Evolutionary conservation across 2,888 invertebrate genomes (phyloP).

Genomic region (Dolichomitus sp.): DNA sequence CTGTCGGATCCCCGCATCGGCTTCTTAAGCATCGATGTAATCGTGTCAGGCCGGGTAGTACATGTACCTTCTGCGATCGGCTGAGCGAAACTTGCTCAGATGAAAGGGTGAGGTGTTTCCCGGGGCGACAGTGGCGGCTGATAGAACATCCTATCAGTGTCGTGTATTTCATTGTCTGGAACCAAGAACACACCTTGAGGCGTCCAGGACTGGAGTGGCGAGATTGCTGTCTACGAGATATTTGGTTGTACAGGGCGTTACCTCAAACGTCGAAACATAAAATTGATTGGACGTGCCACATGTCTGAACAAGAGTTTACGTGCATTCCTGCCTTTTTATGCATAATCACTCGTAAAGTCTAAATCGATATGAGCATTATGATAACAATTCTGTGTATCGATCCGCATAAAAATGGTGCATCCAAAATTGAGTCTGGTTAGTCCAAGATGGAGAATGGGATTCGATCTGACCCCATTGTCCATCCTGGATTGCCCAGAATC

Average conservation of each 20-base stretch:
- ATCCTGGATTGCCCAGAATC: too few relatives aligned
- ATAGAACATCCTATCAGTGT: constrained; percentile 22
- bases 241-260: neutral
- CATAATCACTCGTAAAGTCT: too few relatives aligned
- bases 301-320: neutral
- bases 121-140: constrained; percentile 34
- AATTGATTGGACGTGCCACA: neutral
- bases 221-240: neutral
- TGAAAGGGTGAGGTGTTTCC: constrained; percentile 10
- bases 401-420: too few relatives aligned
- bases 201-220: constrained; percentile 2
- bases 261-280: constrained; percentile 24
- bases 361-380: too few relatives aligned
- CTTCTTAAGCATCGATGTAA: constrained; percentile 11
- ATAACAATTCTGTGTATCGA: too few relatives aligned
- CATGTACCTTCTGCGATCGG: neutral
- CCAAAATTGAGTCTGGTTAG: too few relatives aligned
- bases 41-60: constrained; percentile 1
- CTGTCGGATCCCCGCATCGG: constrained; percentile 1
- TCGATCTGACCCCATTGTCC: too few relatives aligned
- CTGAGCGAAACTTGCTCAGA: constrained; percentile 28
- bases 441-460: too few relatives aligned
- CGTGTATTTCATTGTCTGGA: constrained; percentile 35
- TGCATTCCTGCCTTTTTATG: neutral
- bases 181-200: constrained; percentile 29